phyloP scores from a whole-genome alignment of 2,888 invertebrate species.

The Eristalis tenax region DNA sequence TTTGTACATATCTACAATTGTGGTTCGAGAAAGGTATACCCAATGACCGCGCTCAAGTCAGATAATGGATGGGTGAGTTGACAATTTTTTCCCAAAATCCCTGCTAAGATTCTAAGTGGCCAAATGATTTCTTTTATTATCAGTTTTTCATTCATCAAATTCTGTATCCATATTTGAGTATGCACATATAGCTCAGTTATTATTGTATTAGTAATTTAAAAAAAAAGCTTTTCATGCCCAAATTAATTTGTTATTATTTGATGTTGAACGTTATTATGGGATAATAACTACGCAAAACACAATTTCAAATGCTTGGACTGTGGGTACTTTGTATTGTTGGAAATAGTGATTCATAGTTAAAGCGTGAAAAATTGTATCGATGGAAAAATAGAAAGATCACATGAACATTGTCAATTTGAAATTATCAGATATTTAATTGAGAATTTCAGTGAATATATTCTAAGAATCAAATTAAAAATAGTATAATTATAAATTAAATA shows the following conservation, averaged over 20 bases:
- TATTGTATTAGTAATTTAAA: constrained; percentile 20
- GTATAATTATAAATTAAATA: too few species aligned
- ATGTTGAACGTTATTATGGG: constrained; percentile 35
- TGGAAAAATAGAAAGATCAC: too few species aligned
- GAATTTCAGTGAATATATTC: too few species aligned
- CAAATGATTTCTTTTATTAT: constrained; percentile 49
- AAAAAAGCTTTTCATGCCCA: constrained; percentile 4
- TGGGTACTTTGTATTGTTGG: too few species aligned
- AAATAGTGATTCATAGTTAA: too few species aligned
- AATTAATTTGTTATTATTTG: constrained; percentile 55
- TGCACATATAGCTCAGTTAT: background rate
- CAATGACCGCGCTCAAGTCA: background rate
- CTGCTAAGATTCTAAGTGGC: constrained; percentile 52
- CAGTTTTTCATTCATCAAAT: constrained; percentile 41
- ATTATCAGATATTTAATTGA: too few species aligned
- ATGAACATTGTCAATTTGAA: too few species aligned
- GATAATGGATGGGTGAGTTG: constrained; percentile 32
- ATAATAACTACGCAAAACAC: constrained; percentile 37
- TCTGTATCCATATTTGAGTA: constrained; percentile 1
- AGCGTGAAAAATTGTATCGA: too few species aligned
- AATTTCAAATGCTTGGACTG: background rate
- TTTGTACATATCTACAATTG: constrained; percentile 37
- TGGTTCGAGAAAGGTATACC: background rate
- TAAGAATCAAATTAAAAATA: too few species aligned
- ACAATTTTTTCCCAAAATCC: constrained; percentile 9